Evolutionary conservation across 2,888 invertebrate species (phyloP).

Genomic region (Halictus ligatus): DNA sequence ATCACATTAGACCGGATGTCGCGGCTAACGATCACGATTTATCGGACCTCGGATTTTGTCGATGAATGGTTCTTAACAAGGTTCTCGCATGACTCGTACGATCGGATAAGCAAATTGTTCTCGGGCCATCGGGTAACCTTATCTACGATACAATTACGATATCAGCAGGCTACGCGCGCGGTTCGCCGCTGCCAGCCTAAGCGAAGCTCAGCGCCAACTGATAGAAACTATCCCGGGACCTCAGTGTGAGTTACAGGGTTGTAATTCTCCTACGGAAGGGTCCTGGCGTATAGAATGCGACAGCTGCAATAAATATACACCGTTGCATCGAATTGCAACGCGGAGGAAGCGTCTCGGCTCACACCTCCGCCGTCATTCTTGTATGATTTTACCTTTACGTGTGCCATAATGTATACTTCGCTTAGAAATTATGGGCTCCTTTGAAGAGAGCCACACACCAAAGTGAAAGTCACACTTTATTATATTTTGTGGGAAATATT

Average conservation of each 20-base stretch:
- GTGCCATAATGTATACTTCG: constrained; percentile 14
- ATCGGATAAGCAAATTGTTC: constrained; percentile 52
- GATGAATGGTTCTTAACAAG: constrained; percentile 52
- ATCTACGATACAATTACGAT: constrained; percentile 61
- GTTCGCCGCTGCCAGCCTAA: background rate
- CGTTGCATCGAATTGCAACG: constrained; percentile 60
- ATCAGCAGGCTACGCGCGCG: constrained; percentile 40
- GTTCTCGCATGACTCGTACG: constrained; percentile 22
- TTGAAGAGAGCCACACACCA: background rate
- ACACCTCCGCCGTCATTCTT: constrained; percentile 20
- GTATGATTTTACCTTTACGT: constrained; percentile 9
- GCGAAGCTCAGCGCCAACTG: constrained; percentile 29
- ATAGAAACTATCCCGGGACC: constrained; percentile 54
- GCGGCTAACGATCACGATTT: constrained; percentile 33
- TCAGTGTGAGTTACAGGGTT: constrained; percentile 61
- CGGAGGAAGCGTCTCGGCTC: constrained; percentile 36
- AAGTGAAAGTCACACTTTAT: constrained; percentile 11
- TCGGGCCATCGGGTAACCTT: constrained; percentile 54
- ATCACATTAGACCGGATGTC: background rate
- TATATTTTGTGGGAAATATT: background rate
- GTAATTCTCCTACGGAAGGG: constrained; percentile 60
- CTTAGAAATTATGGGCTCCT: background rate
- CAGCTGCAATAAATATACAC: constrained; percentile 66
- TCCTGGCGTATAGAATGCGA: constrained; percentile 55
- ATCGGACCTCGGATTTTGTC: constrained; percentile 22